Percentiles rank a stretch among this genome's conserved stretches.
phyloP scores from a whole-genome alignment of 2,113 vertebrate species.

The Romanogobio albipinnatus region DNA sequence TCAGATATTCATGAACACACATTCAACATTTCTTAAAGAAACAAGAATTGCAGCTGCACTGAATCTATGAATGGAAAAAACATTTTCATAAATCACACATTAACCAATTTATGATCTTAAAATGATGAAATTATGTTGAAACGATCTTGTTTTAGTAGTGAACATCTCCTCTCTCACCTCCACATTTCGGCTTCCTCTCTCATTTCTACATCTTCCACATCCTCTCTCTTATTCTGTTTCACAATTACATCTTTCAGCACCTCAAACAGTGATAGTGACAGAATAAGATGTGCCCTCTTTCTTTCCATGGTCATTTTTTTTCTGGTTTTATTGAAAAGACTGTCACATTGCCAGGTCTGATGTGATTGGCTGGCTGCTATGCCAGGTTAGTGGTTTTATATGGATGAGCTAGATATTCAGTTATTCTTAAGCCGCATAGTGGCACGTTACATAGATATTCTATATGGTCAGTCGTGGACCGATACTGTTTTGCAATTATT shows the following conservation, averaged over 20 bases:
- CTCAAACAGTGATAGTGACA: not conserved
- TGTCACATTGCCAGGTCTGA: not conserved
- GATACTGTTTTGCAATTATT: not conserved
- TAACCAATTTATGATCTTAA: not conserved
- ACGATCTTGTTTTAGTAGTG: not conserved
- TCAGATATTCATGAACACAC: conserved; percentile 10
- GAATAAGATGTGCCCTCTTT: not conserved
- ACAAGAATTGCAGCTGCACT: not conserved
- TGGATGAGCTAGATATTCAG: not conserved
- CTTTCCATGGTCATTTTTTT: not conserved
- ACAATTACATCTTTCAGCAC: not conserved
- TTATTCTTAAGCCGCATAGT: not conserved
- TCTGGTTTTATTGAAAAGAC: not conserved
- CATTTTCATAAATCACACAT: not conserved
- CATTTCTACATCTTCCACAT: conserved; percentile 26
- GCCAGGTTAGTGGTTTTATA: not conserved
- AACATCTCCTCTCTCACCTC: not conserved
- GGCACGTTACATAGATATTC: not conserved
- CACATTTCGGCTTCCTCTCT: not conserved
- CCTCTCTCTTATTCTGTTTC: conserved; percentile 14
- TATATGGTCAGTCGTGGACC: not conserved
- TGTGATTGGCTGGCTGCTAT: conserved; percentile 3
- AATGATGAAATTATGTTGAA: not conserved
- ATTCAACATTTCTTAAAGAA: not conserved
- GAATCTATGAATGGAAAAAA: not conserved